A percentile compares a stretch with the other conserved stretches of the same genome.
These are phyloP conservation scores for Kradibia gibbosae DNA, from an alignment of 1,140 invertebrate species.

Conservation along the genomic window DNA sequence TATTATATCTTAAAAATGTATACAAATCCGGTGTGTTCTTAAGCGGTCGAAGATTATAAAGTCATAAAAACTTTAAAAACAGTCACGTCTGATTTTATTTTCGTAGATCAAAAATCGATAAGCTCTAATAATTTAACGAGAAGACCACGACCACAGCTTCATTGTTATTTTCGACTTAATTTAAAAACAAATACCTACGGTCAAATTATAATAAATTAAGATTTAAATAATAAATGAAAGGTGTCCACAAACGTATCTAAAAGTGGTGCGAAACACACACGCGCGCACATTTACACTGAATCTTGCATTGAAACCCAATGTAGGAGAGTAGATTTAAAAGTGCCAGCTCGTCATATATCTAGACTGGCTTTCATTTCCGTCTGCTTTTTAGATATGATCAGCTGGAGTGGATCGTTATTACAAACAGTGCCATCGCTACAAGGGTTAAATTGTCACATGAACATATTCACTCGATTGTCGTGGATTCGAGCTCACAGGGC, in stretches of 20 bases:
- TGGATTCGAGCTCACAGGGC: not conserved
- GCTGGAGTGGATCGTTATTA: not conserved
- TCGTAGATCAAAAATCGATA: not conserved
- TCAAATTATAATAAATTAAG: not conserved
- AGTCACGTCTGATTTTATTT: slow-evolving; percentile 5
- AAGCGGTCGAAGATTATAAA: not conserved
- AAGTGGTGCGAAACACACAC: not conserved
- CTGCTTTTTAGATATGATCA: slow-evolving; percentile 36
- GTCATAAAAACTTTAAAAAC: slow-evolving; percentile 39
- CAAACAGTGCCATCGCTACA: not conserved
- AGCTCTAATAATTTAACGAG: not conserved
- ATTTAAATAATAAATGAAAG: not conserved
- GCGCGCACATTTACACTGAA: not conserved
- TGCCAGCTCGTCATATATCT: slow-evolving; percentile 1
- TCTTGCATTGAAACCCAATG: not conserved
- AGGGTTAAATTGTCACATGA: not conserved
- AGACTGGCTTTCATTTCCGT: slow-evolving; percentile 44
- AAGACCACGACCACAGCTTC: not conserved
- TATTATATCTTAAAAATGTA: slow-evolving; percentile 5
- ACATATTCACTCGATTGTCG: not conserved
- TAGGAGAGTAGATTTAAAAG: no score
- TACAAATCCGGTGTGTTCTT: not conserved
- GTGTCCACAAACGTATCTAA: not conserved
- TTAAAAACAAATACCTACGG: not conserved
- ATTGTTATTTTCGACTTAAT: not conserved